These are phyloP conservation scores for Acanthurus tractus DNA, from an alignment of 2,797 vertebrate species.

Conservation along the genomic window DNA sequence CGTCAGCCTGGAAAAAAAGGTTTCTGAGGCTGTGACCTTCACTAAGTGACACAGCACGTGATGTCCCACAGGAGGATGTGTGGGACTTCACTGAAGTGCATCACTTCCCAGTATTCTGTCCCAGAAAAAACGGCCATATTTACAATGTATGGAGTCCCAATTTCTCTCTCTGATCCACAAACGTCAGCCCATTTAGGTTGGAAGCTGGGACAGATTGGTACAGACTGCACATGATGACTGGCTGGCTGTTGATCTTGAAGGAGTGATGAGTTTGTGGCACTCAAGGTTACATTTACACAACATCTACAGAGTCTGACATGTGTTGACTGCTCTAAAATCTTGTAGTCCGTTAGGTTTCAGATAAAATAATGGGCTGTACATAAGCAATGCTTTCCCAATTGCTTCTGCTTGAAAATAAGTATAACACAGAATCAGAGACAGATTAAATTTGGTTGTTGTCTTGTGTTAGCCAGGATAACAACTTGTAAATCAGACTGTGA, in stretches of 20 bases:
- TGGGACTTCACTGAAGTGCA: not conserved
- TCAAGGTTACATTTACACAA: not conserved
- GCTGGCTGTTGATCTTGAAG: not conserved
- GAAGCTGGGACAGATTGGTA: not conserved
- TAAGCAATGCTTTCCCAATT: not conserved
- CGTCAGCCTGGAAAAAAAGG: conserved; percentile 2
- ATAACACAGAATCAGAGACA: not conserved
- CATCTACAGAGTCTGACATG: not conserved
- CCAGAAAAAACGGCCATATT: not conserved
- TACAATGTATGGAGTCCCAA: not conserved
- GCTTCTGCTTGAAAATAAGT: not conserved
- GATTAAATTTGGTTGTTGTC: not conserved
- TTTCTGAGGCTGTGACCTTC: not conserved
- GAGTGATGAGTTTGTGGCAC: not conserved
- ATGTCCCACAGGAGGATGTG: not conserved
- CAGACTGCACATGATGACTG: not conserved
- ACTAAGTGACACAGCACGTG: not conserved
- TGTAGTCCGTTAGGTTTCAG: not conserved
- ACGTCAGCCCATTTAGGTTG: no score
- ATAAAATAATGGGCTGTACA: not conserved
- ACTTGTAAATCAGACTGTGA: not conserved
- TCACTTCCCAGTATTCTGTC: not conserved
- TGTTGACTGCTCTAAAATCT: not conserved
- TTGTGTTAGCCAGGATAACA: not conserved
- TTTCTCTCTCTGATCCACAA: not conserved